phyloP scores from a whole-genome alignment of 2,888 invertebrate species.

The Girardia tigrina region DNA sequence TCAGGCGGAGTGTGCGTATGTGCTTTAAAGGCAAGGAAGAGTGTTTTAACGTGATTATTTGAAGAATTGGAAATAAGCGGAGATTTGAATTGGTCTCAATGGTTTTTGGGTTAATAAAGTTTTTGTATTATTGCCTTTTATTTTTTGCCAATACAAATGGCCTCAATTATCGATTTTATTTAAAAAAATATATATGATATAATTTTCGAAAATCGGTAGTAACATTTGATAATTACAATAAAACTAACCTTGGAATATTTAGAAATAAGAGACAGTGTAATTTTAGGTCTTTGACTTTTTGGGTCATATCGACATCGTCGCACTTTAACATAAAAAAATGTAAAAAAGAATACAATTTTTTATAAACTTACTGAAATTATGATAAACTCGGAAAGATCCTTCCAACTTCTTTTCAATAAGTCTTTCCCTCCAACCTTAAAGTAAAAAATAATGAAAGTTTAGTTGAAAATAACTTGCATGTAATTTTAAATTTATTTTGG shows the following conservation, averaged over 20 bases:
- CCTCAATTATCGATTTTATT: too few relatives aligned
- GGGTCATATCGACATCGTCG: conserved; percentile 76
- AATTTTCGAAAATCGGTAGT: too few relatives aligned
- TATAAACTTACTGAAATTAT: conserved; percentile 30
- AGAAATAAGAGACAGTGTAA: conserved; percentile 84
- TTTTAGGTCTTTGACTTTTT: conserved; percentile 70
- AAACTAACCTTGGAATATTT: conserved; percentile 58
- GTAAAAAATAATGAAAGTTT: conserved; percentile 38
- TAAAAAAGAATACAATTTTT: neutral
- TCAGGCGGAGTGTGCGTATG: too few relatives aligned
- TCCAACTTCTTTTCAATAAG: conserved; percentile 84
- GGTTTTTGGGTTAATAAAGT: too few relatives aligned
- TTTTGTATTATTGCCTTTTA: too few relatives aligned
- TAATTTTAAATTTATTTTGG: too few relatives aligned
- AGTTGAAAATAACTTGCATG: neutral
- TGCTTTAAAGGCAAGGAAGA: too few relatives aligned
- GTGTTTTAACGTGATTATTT: too few relatives aligned
- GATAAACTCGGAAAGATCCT: conserved; percentile 71
- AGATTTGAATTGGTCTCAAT: too few relatives aligned
- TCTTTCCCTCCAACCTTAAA: conserved; percentile 85
- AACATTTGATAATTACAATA: neutral
- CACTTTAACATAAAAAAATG: conserved; percentile 56
- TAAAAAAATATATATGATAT: too few relatives aligned
- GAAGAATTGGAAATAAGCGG: too few relatives aligned
- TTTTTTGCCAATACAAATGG: too few relatives aligned